phyloP scores from a whole-genome alignment of 2,113 vertebrate species.

The Varanus salvator region DNA sequence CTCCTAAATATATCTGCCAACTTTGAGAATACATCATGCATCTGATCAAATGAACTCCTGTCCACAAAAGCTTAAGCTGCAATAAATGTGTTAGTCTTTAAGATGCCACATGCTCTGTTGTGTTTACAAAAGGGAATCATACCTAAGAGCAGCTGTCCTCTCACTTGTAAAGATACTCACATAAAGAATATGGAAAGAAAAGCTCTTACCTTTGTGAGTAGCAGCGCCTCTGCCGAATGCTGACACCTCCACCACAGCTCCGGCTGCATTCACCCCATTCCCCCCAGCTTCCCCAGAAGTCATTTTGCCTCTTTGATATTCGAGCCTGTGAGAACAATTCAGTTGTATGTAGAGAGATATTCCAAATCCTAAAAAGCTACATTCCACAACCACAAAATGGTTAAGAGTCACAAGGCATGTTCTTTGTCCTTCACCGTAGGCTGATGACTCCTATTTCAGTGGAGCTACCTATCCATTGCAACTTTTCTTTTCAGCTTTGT shows the following conservation, averaged over 20 bases:
- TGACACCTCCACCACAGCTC: conserved; percentile 90
- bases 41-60: neutral
- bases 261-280: conserved; percentile 89
- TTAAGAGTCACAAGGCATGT: neutral
- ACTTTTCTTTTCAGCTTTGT: no score
- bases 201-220: conserved; percentile 84
- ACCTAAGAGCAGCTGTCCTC: neutral
- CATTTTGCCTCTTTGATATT: conserved; percentile 69
- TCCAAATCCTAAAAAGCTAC: neutral
- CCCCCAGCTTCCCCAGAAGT: conserved; percentile 89
- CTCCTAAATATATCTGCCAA: neutral
- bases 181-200: neutral
- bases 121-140: neutral
- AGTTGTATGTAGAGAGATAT: neutral
- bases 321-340: conserved; percentile 54
- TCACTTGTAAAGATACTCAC: neutral
- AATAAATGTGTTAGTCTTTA: neutral
- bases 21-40: neutral
- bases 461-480: no score
- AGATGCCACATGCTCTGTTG: neutral
- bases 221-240: conserved; percentile 83
- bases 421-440: no score
- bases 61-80: neutral
- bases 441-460: no score
- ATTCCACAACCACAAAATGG: neutral